phyloP scores from a whole-genome alignment of 2,113 vertebrate genomes.

The Pristiophorus japonicus region DNA sequence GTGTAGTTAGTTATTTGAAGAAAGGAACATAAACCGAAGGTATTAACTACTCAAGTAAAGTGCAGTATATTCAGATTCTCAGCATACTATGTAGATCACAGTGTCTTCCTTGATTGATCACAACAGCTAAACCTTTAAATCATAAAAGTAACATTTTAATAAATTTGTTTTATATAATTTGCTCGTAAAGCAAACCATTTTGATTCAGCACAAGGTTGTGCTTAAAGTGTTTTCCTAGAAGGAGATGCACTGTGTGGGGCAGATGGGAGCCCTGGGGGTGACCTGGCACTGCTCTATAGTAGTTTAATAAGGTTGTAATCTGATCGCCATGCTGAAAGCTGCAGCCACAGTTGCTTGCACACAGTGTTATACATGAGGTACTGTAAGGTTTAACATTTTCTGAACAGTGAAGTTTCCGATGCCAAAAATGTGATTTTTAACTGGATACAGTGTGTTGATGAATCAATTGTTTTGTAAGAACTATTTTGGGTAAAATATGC shows the following conservation, averaged over 20 bases:
- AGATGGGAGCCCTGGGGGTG: slow-evolving; percentile 45
- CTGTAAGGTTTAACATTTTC: not conserved
- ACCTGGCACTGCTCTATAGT: slow-evolving; percentile 55
- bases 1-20: slow-evolving; percentile 3
- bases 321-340: slow-evolving; percentile 53
- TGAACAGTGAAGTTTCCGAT: not conserved
- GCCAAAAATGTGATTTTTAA: not conserved
- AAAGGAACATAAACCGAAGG: not conserved
- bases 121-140: slow-evolving; percentile 10
- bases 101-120: slow-evolving; percentile 5
- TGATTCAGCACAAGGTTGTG: slow-evolving; percentile 34
- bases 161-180: slow-evolving; percentile 20
- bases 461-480: not conserved
- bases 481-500: not conserved
- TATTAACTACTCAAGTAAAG: slow-evolving; percentile 14
- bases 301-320: slow-evolving; percentile 50
- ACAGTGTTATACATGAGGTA: slow-evolving; percentile 39
- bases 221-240: slow-evolving; percentile 13
- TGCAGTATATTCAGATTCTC: slow-evolving; percentile 1
- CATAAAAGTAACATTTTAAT: not conserved
- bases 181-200: slow-evolving; percentile 30
- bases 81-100: not conserved
- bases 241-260: slow-evolving; percentile 54
- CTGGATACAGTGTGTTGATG: not conserved
- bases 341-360: slow-evolving; percentile 46